These are phyloP conservation scores for Phoxinus phoxinus DNA, from an alignment of 2,113 vertebrate species.

Conservation along the genomic window DNA sequence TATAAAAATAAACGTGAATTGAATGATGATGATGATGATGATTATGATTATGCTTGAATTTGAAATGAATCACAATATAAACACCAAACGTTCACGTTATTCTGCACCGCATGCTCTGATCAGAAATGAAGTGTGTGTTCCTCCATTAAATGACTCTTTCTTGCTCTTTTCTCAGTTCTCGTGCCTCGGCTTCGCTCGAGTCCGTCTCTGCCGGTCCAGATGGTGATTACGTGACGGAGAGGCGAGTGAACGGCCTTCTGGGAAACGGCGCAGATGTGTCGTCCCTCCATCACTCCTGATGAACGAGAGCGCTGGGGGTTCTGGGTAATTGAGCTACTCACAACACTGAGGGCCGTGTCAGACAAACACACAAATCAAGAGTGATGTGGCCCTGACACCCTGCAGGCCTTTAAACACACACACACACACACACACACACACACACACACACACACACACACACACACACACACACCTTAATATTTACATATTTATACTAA, in stretches of 20 bases:
- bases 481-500: too few relatives aligned
- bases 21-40: too few relatives aligned
- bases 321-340: constrained; percentile 28
- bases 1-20: too few relatives aligned
- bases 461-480: too few relatives aligned
- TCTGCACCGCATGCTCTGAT: neutral
- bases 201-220: constrained; percentile 47
- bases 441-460: neutral
- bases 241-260: neutral
- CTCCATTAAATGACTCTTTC: neutral
- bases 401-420: neutral
- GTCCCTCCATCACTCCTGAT: constrained; percentile 12
- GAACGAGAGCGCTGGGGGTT: neutral
- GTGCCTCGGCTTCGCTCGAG: constrained; percentile 51
- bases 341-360: constrained; percentile 3
- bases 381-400: constrained; percentile 1
- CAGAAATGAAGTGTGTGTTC: neutral
- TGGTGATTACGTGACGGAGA: neutral
- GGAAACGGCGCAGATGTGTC: neutral
- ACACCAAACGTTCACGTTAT: neutral
- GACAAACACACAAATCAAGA: constrained; percentile 23
- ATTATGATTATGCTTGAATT: neutral
- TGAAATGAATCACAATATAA: neutral
- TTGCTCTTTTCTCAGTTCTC: neutral
- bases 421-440: neutral